A percentile compares a stretch with the other conserved stretches of the same genome.
These are phyloP conservation scores for Aphrophora alni DNA, from an alignment of 2,888 invertebrate species.

Conservation along the genomic window DNA sequence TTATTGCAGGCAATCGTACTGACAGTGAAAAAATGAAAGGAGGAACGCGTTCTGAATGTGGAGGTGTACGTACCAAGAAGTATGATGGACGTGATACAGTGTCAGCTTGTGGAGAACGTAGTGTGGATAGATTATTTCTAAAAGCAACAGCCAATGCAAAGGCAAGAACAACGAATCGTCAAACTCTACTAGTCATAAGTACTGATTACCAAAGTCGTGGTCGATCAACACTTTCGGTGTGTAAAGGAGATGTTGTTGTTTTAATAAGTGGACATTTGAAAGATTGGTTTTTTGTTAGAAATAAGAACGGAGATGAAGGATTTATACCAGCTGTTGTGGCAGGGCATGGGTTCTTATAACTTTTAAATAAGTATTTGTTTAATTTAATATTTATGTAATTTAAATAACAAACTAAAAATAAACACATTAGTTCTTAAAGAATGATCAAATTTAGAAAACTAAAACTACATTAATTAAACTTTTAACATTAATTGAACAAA, in stretches of 20 bases:
- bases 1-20: conserved; percentile 68
- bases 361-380: no score
- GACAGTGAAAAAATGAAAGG: conserved; percentile 74
- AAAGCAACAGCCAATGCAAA: conserved; percentile 60
- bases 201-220: conserved; percentile 56
- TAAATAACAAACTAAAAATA: no score
- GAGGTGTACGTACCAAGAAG: conserved; percentile 55
- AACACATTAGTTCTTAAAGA: no score
- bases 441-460: no score
- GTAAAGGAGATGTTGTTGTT: conserved; percentile 77
- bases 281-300: conserved; percentile 80
- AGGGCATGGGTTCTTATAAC: conserved; percentile 75
- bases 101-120: conserved; percentile 69
- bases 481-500: no score
- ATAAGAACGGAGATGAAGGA: conserved; percentile 73
- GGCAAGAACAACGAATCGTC: not conserved
- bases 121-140: conserved; percentile 75
- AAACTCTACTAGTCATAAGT: conserved; percentile 43
- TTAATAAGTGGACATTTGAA: conserved; percentile 64
- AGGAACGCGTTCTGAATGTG: conserved; percentile 67
- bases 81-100: conserved; percentile 55
- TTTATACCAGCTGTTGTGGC: conserved; percentile 80
- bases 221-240: conserved; percentile 66
- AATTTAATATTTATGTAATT: no score
- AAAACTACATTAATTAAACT: no score